These are phyloP conservation scores for Allophyes oxyacanthae DNA, from an alignment of 2,888 invertebrate genomes.

Conservation along the genomic window DNA sequence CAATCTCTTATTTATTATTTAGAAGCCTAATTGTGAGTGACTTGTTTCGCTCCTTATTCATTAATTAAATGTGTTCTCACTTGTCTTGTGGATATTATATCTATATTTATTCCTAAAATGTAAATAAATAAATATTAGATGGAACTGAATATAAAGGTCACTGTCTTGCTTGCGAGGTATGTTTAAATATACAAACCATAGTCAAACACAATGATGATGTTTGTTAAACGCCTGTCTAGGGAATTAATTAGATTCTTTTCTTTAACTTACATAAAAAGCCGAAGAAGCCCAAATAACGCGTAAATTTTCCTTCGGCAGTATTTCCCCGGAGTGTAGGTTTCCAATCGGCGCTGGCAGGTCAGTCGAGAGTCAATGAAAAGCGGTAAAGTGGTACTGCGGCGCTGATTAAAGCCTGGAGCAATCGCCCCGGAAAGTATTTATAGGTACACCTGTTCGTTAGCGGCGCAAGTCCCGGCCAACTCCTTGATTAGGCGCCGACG, in stretches of 20 bases:
- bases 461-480: constrained; percentile 85
- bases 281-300: constrained; percentile 71
- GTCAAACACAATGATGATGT: not conserved
- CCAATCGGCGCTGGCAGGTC: constrained; percentile 85
- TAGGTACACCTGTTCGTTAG: constrained; percentile 89
- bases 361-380: constrained; percentile 87
- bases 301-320: constrained; percentile 79
- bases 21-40: constrained; percentile 27
- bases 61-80: not conserved
- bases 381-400: constrained; percentile 86
- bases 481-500: constrained; percentile 89
- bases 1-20: constrained; percentile 63
- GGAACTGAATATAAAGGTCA: too few species aligned
- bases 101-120: too few species aligned
- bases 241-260: constrained; percentile 62
- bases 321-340: constrained; percentile 83
- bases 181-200: too few species aligned
- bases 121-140: too few species aligned
- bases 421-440: constrained; percentile 88
- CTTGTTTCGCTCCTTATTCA: constrained; percentile 1
- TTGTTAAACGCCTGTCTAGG: constrained; percentile 26
- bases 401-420: constrained; percentile 89
- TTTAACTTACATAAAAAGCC: constrained; percentile 53
- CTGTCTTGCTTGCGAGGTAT: too few species aligned
- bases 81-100: too few species aligned